Evolutionary conservation across 1,140 invertebrate genomes (phyloP).

Genomic region (Tachypleus tridentatus): DNA sequence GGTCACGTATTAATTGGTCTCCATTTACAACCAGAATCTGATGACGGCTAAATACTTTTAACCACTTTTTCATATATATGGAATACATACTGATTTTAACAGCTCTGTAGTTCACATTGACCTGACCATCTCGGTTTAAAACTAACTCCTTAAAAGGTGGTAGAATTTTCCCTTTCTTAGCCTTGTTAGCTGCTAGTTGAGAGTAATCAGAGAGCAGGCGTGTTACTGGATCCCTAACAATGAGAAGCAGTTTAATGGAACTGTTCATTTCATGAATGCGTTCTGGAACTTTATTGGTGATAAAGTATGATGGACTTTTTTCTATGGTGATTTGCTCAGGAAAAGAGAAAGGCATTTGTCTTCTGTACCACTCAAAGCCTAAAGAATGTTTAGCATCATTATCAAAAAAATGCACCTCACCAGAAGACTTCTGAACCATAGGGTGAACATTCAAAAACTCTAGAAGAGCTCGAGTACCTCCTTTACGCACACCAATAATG

Average conservation of each 20-base stretch:
- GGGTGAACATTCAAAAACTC: constrained; percentile 38
- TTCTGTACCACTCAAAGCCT: constrained; percentile 36
- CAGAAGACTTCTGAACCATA: constrained; percentile 31
- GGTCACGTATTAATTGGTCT: constrained; percentile 40
- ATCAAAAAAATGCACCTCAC: constrained; percentile 40
- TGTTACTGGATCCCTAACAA: constrained; percentile 44
- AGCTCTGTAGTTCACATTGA: constrained; percentile 63
- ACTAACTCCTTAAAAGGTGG: constrained; percentile 61
- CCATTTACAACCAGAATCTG: constrained; percentile 46
- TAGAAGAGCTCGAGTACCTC: constrained; percentile 36
- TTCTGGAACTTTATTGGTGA: constrained; percentile 26
- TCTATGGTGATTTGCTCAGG: constrained; percentile 38
- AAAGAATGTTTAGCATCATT: constrained; percentile 31
- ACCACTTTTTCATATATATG: constrained; percentile 65
- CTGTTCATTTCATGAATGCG: constrained; percentile 39
- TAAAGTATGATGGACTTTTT: constrained; percentile 41
- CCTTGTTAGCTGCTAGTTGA: constrained; percentile 30
- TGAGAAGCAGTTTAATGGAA: constrained; percentile 39
- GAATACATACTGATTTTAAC: constrained; percentile 76
- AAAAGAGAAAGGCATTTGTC: constrained; percentile 39
- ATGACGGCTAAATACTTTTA: constrained; percentile 42
- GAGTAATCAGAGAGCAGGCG: constrained; percentile 44
- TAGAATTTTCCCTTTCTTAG: constrained; percentile 13
- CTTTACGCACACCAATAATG: constrained; percentile 39
- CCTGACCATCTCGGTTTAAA: constrained; percentile 51